A percentile compares a stretch with the other conserved stretches of the same genome.
Evolutionary conservation across 2,113 vertebrate genomes (phyloP).

Genomic region (Cyphotilapia sp.): DNA sequence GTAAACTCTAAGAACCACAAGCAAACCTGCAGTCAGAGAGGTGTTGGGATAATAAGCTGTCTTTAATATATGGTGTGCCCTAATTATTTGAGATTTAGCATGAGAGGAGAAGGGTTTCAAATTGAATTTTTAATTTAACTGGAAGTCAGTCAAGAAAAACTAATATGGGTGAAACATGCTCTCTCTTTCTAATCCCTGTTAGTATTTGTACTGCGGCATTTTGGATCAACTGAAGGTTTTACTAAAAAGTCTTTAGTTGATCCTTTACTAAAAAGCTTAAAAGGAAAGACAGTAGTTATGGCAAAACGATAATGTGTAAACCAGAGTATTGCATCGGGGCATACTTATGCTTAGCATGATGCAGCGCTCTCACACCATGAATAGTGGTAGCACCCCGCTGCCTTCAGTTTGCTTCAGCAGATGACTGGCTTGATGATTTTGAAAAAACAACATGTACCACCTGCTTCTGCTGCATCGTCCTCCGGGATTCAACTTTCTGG

Average conservation of each 20-base stretch:
- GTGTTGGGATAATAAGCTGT: neutral
- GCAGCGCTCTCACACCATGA: neutral
- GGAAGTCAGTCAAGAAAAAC: neutral
- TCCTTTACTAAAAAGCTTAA: neutral
- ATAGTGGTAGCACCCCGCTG: neutral
- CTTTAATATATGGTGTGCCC: neutral
- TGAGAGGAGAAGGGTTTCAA: neutral
- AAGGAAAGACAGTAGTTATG: neutral
- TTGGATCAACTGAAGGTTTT: neutral
- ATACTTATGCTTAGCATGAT: neutral
- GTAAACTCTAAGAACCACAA: neutral
- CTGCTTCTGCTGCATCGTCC: neutral
- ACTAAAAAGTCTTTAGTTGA: neutral
- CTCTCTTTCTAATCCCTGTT: neutral
- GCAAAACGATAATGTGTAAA: neutral
- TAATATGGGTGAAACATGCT: neutral
- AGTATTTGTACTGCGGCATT: neutral
- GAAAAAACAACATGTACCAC: constrained; percentile 5
- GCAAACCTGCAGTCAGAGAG: neutral
- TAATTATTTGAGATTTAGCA: neutral
- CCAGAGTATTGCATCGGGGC: neutral
- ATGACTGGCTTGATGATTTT: constrained; percentile 10
- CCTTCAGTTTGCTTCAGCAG: neutral
- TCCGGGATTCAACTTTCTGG: constrained; percentile 17
- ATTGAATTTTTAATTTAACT: neutral